Conservation (phyloP, 1,140 invertebrate genomes). For the Lordiphosa stackelbergi region DNA sequence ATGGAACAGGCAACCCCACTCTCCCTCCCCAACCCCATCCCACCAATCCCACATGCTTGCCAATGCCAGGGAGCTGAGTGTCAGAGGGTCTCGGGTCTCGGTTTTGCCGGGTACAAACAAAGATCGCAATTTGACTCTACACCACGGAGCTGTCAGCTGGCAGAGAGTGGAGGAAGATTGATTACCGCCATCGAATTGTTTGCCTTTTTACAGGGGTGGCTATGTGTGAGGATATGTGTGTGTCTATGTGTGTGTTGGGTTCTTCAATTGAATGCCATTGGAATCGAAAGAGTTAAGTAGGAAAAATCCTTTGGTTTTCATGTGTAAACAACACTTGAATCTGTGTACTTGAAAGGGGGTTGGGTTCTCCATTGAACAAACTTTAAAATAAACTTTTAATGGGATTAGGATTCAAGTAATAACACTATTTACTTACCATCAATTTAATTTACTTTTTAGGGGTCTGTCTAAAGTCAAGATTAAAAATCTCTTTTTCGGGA, state of each 20-base stretch:
- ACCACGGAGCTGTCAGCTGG: slow-evolving; percentile 76
- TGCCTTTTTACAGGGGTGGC: slow-evolving; percentile 46
- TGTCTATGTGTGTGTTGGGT: slow-evolving; percentile 25
- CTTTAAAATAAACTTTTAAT: slow-evolving; percentile 28
- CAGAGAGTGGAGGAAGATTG: slow-evolving; percentile 76
- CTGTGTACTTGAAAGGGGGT: slow-evolving; percentile 8
- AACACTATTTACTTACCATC: neutral
- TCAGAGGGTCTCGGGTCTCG: slow-evolving; percentile 27
- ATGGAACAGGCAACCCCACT: slow-evolving; percentile 53
- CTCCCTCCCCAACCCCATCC: neutral
- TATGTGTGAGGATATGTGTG: slow-evolving; percentile 18
- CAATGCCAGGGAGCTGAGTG: slow-evolving; percentile 43
- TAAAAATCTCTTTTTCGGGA: too few relatives aligned
- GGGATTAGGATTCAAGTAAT: slow-evolving; percentile 8
- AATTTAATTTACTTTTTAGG: too few relatives aligned
- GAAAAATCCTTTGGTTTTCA: slow-evolving; percentile 59
- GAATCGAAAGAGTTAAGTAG: slow-evolving; percentile 67
- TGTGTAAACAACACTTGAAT: slow-evolving; percentile 63
- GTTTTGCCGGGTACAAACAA: slow-evolving; percentile 60
- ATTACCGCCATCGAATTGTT: slow-evolving; percentile 77
- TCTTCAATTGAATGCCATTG: slow-evolving; percentile 68
- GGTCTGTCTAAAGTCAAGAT: too few relatives aligned
- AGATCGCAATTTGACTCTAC: slow-evolving; percentile 77
- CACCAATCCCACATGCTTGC: slow-evolving; percentile 16
- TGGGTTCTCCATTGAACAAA: slow-evolving; percentile 23